Conservation (phyloP, 2,888 invertebrate genomes). For the Melitaea athalia region DNA sequence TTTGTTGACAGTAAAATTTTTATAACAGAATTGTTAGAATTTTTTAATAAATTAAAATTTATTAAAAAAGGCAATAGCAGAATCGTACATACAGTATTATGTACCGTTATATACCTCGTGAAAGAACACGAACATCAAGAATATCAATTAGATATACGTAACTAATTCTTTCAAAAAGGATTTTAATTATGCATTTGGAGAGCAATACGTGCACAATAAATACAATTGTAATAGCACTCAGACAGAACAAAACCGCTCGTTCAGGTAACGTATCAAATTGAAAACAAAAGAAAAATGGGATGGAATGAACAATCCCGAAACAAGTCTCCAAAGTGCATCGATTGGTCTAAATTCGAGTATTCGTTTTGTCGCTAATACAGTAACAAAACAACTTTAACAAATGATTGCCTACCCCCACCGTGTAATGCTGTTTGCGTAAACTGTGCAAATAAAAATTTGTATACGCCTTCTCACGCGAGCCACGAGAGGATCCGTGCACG, state of each 20-base stretch:
- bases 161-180: constrained; percentile 42
- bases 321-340: constrained; percentile 54
- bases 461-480: constrained; percentile 7
- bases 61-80: no score
- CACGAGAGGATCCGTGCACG: neutral
- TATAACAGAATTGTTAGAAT: neutral
- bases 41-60: neutral
- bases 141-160: constrained; percentile 36
- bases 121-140: constrained; percentile 19
- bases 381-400: constrained; percentile 39
- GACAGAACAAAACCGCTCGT: constrained; percentile 52
- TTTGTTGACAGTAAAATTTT: no score
- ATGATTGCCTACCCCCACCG: constrained; percentile 18
- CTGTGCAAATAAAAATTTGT: constrained; percentile 11
- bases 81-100: neutral
- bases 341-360: constrained; percentile 53
- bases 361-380: constrained; percentile 49
- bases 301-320: constrained; percentile 51
- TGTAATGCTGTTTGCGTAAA: constrained; percentile 17
- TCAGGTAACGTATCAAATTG: constrained; percentile 47
- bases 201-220: constrained; percentile 44
- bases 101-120: neutral
- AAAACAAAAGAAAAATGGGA: constrained; percentile 51
- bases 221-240: constrained; percentile 49
- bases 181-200: constrained; percentile 43